Evolutionary conservation across 1,140 invertebrate genomes (phyloP), one percentile per base, ranked within the genome.

Genomic region (Drosophila parabipectinata): DNA sequence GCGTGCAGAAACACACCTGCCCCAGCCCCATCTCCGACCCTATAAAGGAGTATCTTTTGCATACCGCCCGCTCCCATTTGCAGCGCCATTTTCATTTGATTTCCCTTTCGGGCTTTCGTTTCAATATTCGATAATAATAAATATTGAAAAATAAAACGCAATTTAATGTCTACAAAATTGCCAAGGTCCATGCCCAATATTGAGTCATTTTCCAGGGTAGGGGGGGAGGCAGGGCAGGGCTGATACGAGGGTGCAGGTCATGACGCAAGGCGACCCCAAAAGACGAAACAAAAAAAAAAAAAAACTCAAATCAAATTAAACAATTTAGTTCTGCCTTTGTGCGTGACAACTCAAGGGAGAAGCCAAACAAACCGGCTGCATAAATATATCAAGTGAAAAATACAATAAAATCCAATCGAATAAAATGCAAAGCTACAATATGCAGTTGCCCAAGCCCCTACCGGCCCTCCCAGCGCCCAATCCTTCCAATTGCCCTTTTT

Each of bases 331-430:
- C 57, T 72, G 76, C 79, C 84, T 83, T 89, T 88, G 84, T 88
- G 83, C 83, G 83, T 88, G 83, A 88, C 83, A 88, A 80, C 83
- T 88, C 83, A 89, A 88, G 83, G 83, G 83, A 88, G 72, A 88
- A 88, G 69, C 75, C 83, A 83, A 83, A 87, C 79, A 79, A 79
- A 72, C 78, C 64, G 68, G 63, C 78, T 79, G 83, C 83, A 87
- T 88, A 76, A 87, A 88, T 88, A 79, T 79, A 47, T 47, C 79
- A 88, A 79, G 58, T 89, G 79, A 84, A 80, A 79, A 89, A 84
- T 71, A 88, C 72, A 87, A 89, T 89, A 87, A 87, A 87, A 87
- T 82, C 34, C 53, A 56, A 74, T 77, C 68, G 74, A 81, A 87
- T 78, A 71, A 83, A 87, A 78, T 76, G 61, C 54, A 75, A 85